Evolutionary conservation across 2,888 invertebrate species (phyloP).

Genomic region (Catocala fraxini): DNA sequence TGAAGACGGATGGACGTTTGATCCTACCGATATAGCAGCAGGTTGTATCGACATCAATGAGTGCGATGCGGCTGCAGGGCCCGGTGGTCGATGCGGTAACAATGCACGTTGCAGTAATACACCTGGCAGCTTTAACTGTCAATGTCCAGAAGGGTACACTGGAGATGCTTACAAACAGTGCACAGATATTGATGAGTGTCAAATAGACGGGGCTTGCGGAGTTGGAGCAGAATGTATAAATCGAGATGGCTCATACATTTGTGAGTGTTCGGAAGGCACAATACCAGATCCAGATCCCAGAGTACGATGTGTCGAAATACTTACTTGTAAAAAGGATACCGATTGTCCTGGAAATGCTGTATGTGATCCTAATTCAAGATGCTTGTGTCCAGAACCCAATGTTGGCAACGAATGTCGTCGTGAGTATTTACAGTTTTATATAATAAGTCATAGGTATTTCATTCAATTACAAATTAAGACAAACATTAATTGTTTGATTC

Average conservation of each 20-base stretch:
- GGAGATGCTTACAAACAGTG: slow-evolving; percentile 95
- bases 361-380: slow-evolving; percentile 92
- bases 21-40: slow-evolving; percentile 95
- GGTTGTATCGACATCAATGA: slow-evolving; percentile 98
- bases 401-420: slow-evolving; percentile 97
- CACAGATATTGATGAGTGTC: slow-evolving; percentile 94
- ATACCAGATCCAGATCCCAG: slow-evolving; percentile 95
- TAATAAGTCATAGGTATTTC: not conserved
- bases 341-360: slow-evolving; percentile 97
- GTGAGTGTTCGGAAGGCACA: slow-evolving; percentile 94
- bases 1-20: slow-evolving; percentile 97
- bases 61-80: slow-evolving; percentile 93
- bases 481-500: not conserved
- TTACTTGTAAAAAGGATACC: slow-evolving; percentile 91
- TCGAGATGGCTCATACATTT: slow-evolving; percentile 91
- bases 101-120: slow-evolving; percentile 94
- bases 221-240: slow-evolving; percentile 94
- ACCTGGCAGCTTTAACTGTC: slow-evolving; percentile 93
- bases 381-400: slow-evolving; percentile 96
- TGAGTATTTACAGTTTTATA: slow-evolving; percentile 80
- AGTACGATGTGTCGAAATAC: slow-evolving; percentile 93
- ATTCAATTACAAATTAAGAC: no score
- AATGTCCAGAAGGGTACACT: slow-evolving; percentile 94
- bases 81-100: slow-evolving; percentile 94
- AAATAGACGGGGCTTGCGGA: slow-evolving; percentile 91